These are phyloP conservation scores for Albula glossodonta DNA, from an alignment of 2,113 vertebrate species.

Conservation along the genomic window DNA sequence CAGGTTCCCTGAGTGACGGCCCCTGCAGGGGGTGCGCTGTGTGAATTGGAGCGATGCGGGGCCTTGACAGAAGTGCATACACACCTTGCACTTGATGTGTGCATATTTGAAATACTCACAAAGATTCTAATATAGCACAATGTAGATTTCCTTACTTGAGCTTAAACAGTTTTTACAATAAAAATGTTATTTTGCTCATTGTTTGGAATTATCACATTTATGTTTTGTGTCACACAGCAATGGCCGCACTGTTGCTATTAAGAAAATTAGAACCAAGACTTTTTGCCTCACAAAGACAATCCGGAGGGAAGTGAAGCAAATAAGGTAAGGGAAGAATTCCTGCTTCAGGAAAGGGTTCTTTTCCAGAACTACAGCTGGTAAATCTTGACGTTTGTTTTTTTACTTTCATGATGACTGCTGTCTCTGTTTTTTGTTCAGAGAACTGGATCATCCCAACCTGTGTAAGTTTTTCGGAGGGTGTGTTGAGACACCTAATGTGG, in stretches of 20 bases:
- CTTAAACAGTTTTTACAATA: too few relatives aligned
- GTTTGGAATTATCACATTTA: background rate
- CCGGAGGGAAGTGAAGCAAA: slow-evolving; percentile 81
- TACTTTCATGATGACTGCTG: background rate
- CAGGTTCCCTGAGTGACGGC: background rate
- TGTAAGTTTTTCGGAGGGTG: slow-evolving; percentile 84
- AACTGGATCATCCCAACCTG: slow-evolving; percentile 84
- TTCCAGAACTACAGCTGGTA: background rate
- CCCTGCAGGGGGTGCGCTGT: background rate
- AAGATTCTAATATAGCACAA: too few relatives aligned
- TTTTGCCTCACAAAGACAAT: slow-evolving; percentile 78
- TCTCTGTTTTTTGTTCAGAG: slow-evolving; percentile 59
- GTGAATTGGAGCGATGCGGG: background rate
- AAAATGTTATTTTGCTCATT: background rate
- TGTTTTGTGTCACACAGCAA: slow-evolving; percentile 61
- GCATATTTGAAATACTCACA: too few relatives aligned
- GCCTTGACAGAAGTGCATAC: background rate
- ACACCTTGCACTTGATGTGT: background rate
- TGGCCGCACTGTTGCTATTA: slow-evolving; percentile 79
- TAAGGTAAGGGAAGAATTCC: slow-evolving; percentile 63
- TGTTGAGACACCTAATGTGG: slow-evolving; percentile 75
- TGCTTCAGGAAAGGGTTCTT: background rate
- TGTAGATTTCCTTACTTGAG: background rate
- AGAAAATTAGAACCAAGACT: slow-evolving; percentile 75
- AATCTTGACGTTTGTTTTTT: background rate